Base-by-base conservation (phyloP, 2,888 invertebrate species). In the Kryphioiulus occultus region DNA sequence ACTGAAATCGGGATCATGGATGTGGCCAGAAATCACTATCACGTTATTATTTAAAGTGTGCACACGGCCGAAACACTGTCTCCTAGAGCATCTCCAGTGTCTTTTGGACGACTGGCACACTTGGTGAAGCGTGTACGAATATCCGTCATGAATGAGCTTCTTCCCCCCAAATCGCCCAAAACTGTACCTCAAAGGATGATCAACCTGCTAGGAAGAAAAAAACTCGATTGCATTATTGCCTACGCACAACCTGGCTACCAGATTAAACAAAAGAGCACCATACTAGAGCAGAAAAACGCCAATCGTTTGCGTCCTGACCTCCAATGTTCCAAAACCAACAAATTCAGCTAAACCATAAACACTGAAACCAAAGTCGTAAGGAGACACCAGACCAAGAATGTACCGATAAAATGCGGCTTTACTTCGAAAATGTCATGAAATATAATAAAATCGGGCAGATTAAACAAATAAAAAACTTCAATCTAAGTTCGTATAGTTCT, bases 81-180 rank as follows among this genome's bases (percentile, higher is more conserved):
- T 78, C 78, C 78, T 78, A 30, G 78, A 78, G 15, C 78, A 78
- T 15, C 78, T 30, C 78, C 78, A 78, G 78, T 78, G 78, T 30
- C 30, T 10, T 17, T 78, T 78, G 2, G 78, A 30, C 30, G 78
- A 78, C 78, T 78, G 78, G 15, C 78, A 78, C 30, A 78, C 78
- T 78, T 78, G 78, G 78, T 78, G 78, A 30, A 78, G 78, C 3
- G 78, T 78, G 30, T 78, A 78, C 15, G 78, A 78, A 30, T 78
- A 78, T 30, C 78, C 78, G 30, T 15, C 78, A 78, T 78, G 78
- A 26, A 78, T 78, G 30, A 78, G 78, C 78, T 78, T 78, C 78
- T 15, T 78, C 30, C 78, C 78, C 78, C 78, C 78, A 78, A 78
- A 78, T 30, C 78, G 78, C 78, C 78, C 78, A 30, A 78, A 78